Evolutionary conservation across 2,888 invertebrate genomes (phyloP).

Genomic region (Drosophila aldrichi): DNA sequence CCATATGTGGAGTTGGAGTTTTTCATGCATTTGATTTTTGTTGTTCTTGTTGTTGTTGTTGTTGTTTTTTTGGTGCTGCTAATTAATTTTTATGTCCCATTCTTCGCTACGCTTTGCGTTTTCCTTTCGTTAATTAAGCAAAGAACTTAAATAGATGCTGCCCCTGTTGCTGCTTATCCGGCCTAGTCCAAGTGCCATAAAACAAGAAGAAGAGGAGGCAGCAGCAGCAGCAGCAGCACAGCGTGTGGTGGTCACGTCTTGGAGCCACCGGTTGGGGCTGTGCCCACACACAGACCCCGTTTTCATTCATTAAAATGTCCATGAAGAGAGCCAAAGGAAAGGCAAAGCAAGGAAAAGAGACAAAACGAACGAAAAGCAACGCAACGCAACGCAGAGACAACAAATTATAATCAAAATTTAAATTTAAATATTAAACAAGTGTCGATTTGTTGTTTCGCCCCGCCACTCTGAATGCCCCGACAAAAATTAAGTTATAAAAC

Average conservation of each 20-base stretch:
- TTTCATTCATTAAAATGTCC: slow-evolving; percentile 69
- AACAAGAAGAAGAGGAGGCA: neutral
- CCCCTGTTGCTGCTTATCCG: slow-evolving; percentile 46
- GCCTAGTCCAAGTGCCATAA: slow-evolving; percentile 32
- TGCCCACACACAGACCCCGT: slow-evolving; percentile 63
- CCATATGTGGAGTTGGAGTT: neutral
- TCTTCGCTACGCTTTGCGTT: slow-evolving; percentile 69
- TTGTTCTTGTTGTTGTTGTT: neutral
- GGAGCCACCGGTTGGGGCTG: slow-evolving; percentile 27
- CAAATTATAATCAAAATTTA: slow-evolving; percentile 57
- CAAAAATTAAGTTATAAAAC: slow-evolving; percentile 75
- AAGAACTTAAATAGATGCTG: slow-evolving; percentile 68
- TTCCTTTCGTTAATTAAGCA: slow-evolving; percentile 73
- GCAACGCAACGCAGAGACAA: neutral
- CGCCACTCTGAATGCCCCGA: slow-evolving; percentile 4
- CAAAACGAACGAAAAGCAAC: neutral
- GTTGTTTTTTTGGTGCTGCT: slow-evolving; percentile 49
- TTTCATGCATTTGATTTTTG: slow-evolving; percentile 29
- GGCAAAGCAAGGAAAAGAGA: neutral
- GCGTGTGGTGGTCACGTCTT: slow-evolving; percentile 62
- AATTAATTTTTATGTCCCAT: slow-evolving; percentile 76
- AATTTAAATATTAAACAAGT: slow-evolving; percentile 75
- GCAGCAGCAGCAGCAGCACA: slow-evolving; percentile 29
- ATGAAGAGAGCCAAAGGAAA: slow-evolving; percentile 1
- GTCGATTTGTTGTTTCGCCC: slow-evolving; percentile 58